A percentile compares a stretch with the other conserved stretches of the same genome.
phyloP scores from a whole-genome alignment of 2,888 invertebrate genomes.

The Geophilus truncorum region DNA sequence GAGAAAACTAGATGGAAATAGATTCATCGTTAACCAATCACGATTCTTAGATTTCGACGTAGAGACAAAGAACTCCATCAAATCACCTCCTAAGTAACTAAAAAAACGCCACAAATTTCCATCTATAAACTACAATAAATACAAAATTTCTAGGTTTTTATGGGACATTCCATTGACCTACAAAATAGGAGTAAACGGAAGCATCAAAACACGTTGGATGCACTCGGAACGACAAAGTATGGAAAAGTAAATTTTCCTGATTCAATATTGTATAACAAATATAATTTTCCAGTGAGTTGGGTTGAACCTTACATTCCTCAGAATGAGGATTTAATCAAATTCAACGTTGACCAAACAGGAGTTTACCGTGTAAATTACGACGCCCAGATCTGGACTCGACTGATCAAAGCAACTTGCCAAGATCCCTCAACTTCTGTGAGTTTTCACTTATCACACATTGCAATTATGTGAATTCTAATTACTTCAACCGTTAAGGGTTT shows the following conservation, averaged over 20 bases:
- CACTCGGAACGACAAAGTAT: neutral
- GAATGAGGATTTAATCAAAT: slow-evolving; percentile 68
- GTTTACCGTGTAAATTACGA: slow-evolving; percentile 85
- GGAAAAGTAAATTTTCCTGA: neutral
- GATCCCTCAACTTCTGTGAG: slow-evolving; percentile 48
- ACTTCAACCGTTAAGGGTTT: slow-evolving; percentile 41
- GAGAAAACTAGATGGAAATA: slow-evolving; percentile 42
- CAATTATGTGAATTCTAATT: too few species aligned
- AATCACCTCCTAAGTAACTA: slow-evolving; percentile 46
- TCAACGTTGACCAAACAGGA: slow-evolving; percentile 78
- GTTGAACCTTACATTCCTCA: neutral
- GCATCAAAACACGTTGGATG: neutral
- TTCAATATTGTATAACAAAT: neutral
- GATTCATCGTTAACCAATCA: slow-evolving; percentile 62
- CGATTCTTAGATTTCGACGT: slow-evolving; percentile 69
- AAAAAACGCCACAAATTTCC: too few species aligned
- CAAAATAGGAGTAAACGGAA: neutral
- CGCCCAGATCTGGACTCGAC: slow-evolving; percentile 58
- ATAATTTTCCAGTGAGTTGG: neutral
- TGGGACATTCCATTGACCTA: slow-evolving; percentile 24
- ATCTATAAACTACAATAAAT: too few species aligned
- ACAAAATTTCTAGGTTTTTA: too few species aligned
- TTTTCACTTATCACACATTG: neutral
- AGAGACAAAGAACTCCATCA: slow-evolving; percentile 50
- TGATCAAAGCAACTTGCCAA: slow-evolving; percentile 47